Evolutionary conservation across 2,888 invertebrate species (phyloP).

Genomic region (Corbicula japonica): DNA sequence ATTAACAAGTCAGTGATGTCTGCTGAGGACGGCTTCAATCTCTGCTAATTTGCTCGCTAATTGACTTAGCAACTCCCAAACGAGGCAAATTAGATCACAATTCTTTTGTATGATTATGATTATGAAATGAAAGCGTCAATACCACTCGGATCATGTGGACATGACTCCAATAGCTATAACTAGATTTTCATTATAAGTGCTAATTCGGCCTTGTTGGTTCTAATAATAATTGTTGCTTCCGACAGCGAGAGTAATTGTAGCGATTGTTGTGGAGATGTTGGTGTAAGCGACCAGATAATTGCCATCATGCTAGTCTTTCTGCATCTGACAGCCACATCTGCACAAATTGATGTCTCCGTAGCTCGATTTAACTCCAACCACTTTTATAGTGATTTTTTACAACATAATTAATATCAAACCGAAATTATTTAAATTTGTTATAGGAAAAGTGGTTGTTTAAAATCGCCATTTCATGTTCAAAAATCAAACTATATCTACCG

Average conservation of each 20-base stretch:
- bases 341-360: too few species aligned
- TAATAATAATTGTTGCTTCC: constrained; percentile 63
- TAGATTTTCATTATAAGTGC: constrained; percentile 66
- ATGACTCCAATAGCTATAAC: constrained; percentile 59
- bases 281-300: constrained; percentile 48
- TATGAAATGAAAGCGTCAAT: constrained; percentile 68
- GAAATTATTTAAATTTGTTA: too few species aligned
- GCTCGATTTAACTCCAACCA: background rate
- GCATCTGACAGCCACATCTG: constrained; percentile 43
- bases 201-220: constrained; percentile 58
- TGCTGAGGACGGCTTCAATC: constrained; percentile 41
- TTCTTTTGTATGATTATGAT: constrained; percentile 64
- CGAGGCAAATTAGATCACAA: constrained; percentile 64
- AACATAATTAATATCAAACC: too few species aligned
- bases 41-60: constrained; percentile 60
- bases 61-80: constrained; percentile 58
- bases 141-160: constrained; percentile 52
- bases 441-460: too few species aligned
- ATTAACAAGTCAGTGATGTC: constrained; percentile 41
- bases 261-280: constrained; percentile 57
- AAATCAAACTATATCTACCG: background rate
- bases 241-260: constrained; percentile 60
- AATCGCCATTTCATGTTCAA: too few species aligned
- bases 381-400: constrained; percentile 2
- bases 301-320: constrained; percentile 34